Base-by-base conservation (phyloP, 2,113 vertebrate genomes). In the Andinoacara biseriatus region DNA sequence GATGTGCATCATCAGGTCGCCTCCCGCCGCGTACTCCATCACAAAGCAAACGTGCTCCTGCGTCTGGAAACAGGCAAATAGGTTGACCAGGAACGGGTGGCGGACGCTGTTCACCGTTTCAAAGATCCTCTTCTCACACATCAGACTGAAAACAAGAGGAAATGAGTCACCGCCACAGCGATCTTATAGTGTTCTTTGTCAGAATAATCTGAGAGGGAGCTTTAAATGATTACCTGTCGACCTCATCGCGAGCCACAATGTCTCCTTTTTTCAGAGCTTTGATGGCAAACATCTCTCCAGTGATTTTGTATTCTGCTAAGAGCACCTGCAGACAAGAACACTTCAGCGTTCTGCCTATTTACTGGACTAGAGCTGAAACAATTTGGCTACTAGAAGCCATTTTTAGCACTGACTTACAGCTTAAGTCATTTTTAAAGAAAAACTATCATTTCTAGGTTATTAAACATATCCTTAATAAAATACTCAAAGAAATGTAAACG, bases 181-280 rank as follows among this genome's bases (percentile, higher is more conserved):
- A 69, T 26, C 65, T 7, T 24, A 69, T 24, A 31, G 0, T 31
- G 15, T 20, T 8, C 9, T 11, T 58, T 52, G 31, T 72, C 57
- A 22, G 0, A 18, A 2, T 0, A 4, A 43, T n/a, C 63, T 9
- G 38, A 46, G 40, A 9, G 7, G 13, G 6, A 14, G 31, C 17
- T 10, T 54, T 22, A 11, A 56, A 35, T 0, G n/a, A 80, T 91
- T 91, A 99, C 98, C 98, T 99, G 97, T 99, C 98, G 76, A 99
- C 98, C 94, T 99, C 98, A 89, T 99, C 98, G 13, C 98, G 97
- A 86, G 98, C 97, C 1, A 99, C 98, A 24, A 99, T 99, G 89
- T 99, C 98, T 87, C 98, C 98, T 96, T 99, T 99, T 95, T 99
- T 99, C 96, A 99, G 96, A 86, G 98, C 98, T 96, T 99, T 99